Evolutionary conservation across 1,140 invertebrate species (phyloP).

Genomic region (Lepidurus apus): DNA sequence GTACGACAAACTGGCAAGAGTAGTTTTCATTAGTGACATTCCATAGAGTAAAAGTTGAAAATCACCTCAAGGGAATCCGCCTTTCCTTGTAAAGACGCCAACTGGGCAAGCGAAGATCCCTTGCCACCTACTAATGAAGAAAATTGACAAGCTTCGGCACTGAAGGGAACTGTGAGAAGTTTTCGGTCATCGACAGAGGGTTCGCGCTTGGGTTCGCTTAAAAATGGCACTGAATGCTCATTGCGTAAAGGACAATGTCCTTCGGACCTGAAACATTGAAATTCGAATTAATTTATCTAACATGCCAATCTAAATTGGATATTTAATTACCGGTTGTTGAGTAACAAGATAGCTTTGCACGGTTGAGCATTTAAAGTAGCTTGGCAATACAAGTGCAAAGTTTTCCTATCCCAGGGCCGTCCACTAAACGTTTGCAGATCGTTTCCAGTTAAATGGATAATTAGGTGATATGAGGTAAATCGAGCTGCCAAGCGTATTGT

Average conservation of each 20-base stretch:
- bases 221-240: constrained; percentile 33
- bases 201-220: constrained; percentile 16
- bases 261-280: constrained; percentile 36
- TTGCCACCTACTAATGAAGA: constrained; percentile 61
- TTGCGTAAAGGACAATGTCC: constrained; percentile 32
- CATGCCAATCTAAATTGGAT: constrained; percentile 33
- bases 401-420: constrained; percentile 37
- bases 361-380: constrained; percentile 35
- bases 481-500: constrained; percentile 35
- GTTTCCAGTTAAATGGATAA: constrained; percentile 33
- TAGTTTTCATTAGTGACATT: neutral
- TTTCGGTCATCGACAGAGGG: constrained; percentile 7
- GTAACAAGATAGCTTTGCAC: constrained; percentile 35
- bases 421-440: constrained; percentile 37
- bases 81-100: constrained; percentile 48
- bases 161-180: constrained; percentile 47
- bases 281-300: constrained; percentile 34
- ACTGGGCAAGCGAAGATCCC: constrained; percentile 59
- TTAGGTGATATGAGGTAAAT: constrained; percentile 34
- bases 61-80: constrained; percentile 36
- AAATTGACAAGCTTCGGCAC: constrained; percentile 46
- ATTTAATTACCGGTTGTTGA: constrained; percentile 33
- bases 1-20: constrained; percentile 44
- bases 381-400: constrained; percentile 32
- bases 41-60: constrained; percentile 23